Evolutionary conservation across 1,140 invertebrate species (phyloP).

Genomic region (Mylabris phalerata): DNA sequence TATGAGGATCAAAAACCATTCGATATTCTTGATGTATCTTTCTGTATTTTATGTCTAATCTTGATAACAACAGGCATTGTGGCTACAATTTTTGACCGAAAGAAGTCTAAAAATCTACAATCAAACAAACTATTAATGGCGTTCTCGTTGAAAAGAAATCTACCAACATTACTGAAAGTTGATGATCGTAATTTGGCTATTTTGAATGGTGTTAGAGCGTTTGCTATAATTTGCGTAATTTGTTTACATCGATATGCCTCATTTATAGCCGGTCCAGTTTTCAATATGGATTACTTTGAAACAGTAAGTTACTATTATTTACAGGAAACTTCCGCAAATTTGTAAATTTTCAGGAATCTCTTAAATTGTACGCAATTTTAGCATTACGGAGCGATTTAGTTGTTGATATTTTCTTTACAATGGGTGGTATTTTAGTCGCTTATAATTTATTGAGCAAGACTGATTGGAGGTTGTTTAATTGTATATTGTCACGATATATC

Average conservation of each 20-base stretch:
- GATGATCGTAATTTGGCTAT: conserved; percentile 44
- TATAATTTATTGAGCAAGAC: conserved; percentile 38
- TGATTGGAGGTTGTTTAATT: too few species aligned
- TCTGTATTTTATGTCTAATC: conserved; percentile 25
- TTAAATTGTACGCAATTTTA: conserved; percentile 38
- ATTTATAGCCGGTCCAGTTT: conserved; percentile 45
- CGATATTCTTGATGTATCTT: conserved; percentile 40
- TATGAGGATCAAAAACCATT: conserved; percentile 33
- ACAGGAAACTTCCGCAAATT: too few species aligned
- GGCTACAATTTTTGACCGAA: too few species aligned
- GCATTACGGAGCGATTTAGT: conserved; percentile 53
- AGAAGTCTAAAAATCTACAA: too few species aligned
- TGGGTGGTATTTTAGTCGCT: conserved; percentile 51
- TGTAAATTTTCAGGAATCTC: conserved; percentile 32
- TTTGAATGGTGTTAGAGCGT: conserved; percentile 47
- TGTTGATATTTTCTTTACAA: conserved; percentile 58
- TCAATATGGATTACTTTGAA: conserved; percentile 48
- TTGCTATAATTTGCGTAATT: conserved; percentile 47
- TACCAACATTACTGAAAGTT: conserved; percentile 21
- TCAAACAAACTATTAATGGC: too few species aligned
- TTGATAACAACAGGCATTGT: too few species aligned
- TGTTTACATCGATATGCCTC: conserved; percentile 47
- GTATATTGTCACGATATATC: conserved; percentile 47
- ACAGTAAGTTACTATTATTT: conserved; percentile 32
- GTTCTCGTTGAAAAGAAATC: conserved; percentile 41